Conservation (phyloP, 2,888 invertebrate species). For the Papilio elwesi region DNA sequence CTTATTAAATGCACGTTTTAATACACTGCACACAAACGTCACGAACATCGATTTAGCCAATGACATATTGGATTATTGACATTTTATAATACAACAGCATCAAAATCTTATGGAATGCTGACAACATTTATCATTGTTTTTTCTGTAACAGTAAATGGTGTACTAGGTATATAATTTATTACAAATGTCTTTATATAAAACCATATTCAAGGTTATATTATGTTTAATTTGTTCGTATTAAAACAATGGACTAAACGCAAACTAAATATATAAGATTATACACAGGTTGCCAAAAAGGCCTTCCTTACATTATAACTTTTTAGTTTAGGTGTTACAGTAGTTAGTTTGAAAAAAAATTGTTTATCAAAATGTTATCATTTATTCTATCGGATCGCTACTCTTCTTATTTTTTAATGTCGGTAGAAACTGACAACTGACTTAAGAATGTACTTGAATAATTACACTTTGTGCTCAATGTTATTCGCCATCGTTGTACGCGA, state of each 20-base stretch:
- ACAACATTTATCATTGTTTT: not conserved
- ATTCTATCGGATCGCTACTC: too few relatives aligned
- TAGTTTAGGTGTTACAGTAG: not conserved
- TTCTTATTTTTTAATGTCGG: too few relatives aligned
- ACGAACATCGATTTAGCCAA: slow-evolving; percentile 30
- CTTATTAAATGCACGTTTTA: slow-evolving; percentile 22
- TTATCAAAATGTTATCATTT: too few relatives aligned
- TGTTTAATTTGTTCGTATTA: too few relatives aligned
- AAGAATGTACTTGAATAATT: too few relatives aligned
- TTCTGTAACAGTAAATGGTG: slow-evolving; percentile 13
- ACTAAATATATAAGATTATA: too few relatives aligned
- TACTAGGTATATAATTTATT: not conserved
- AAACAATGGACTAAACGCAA: too few relatives aligned
- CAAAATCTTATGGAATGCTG: slow-evolving; percentile 33
- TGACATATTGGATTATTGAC: slow-evolving; percentile 44
- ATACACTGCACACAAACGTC: slow-evolving; percentile 35
- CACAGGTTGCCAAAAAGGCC: not conserved
- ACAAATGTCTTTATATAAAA: not conserved
- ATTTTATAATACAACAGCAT: slow-evolving; percentile 35
- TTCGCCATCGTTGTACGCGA: not conserved
- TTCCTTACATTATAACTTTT: not conserved
- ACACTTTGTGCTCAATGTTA: too few relatives aligned
- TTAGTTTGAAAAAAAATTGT: too few relatives aligned
- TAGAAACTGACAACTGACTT: too few relatives aligned
- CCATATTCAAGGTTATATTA: too few relatives aligned